Conservation (phyloP, 2,113 vertebrate species). For the Tachycineta bicolor region DNA sequence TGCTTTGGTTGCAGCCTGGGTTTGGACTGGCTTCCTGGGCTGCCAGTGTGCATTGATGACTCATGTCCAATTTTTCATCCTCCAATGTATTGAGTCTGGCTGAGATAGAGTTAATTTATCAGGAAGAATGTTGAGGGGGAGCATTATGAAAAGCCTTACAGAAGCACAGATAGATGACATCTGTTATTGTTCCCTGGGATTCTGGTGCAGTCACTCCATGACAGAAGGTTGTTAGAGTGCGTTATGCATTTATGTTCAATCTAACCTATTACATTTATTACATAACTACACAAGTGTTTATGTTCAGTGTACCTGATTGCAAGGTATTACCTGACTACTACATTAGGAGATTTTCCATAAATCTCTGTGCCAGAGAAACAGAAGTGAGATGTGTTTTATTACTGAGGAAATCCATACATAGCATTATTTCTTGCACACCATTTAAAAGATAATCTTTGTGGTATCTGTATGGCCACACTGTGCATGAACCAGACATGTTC, state of each 20-base stretch:
- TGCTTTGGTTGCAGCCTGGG: not conserved
- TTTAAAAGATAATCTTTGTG: not conserved
- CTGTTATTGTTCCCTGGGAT: not conserved
- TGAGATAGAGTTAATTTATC: not conserved
- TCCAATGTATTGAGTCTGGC: not conserved
- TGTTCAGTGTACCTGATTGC: not conserved
- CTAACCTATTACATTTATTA: not conserved
- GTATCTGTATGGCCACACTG: not conserved
- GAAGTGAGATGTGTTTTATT: not conserved
- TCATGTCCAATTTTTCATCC: not conserved
- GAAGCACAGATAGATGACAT: not conserved
- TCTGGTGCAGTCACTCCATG: not conserved
- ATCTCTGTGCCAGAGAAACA: not conserved
- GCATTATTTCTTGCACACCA: accelerated
- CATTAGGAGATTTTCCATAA: not conserved
- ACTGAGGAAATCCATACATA: not conserved
- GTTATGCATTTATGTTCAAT: not conserved
- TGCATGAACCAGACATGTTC: not conserved
- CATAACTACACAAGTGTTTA: not conserved
- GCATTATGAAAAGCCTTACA: not conserved
- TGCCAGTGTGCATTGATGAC: not conserved
- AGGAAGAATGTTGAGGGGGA: not conserved
- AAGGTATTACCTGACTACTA: too few relatives aligned
- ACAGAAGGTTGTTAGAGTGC: not conserved
- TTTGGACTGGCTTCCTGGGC: not conserved